phyloP scores from a whole-genome alignment of 1,140 invertebrate genomes.

The Drosophila paulistorum region DNA sequence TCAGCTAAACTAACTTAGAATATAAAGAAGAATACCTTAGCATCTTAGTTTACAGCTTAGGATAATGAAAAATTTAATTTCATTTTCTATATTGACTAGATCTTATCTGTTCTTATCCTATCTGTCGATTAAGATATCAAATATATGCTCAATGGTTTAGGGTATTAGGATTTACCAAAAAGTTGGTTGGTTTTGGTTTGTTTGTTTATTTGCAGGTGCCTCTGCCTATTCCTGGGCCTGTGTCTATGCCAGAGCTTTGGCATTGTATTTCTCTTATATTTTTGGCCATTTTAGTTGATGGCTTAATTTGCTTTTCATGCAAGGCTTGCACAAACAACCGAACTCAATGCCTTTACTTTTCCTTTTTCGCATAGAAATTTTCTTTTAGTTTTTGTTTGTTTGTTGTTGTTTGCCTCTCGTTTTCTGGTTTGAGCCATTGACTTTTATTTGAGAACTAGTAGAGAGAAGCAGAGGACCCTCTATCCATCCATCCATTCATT shows the following conservation, averaged over 20 bases:
- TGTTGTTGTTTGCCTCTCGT: conserved; percentile 39
- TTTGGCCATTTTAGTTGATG: conserved; percentile 49
- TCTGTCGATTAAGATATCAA: too few species aligned
- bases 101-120: too few species aligned
- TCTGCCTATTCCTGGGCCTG: background rate
- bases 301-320: conserved; percentile 76
- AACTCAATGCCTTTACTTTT: conserved; percentile 24
- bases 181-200: conserved; percentile 5
- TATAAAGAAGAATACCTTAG: too few species aligned
- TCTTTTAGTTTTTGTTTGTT: conserved; percentile 22
- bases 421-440: conserved; percentile 60
- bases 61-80: too few species aligned
- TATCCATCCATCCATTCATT: conserved; percentile 24
- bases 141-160: conserved; percentile 1
- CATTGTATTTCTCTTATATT: conserved; percentile 49
- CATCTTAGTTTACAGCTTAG: too few species aligned
- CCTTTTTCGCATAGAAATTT: conserved; percentile 23
- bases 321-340: conserved; percentile 36
- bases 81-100: too few species aligned
- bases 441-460: conserved; percentile 59
- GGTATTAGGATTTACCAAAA: background rate
- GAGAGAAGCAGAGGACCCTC: conserved; percentile 19
- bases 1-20: too few species aligned
- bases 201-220: conserved; percentile 19
- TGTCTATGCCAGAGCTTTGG: conserved; percentile 9